Evolutionary conservation across 1,140 invertebrate species (phyloP).

Genomic region (Chlorops oryzae): DNA sequence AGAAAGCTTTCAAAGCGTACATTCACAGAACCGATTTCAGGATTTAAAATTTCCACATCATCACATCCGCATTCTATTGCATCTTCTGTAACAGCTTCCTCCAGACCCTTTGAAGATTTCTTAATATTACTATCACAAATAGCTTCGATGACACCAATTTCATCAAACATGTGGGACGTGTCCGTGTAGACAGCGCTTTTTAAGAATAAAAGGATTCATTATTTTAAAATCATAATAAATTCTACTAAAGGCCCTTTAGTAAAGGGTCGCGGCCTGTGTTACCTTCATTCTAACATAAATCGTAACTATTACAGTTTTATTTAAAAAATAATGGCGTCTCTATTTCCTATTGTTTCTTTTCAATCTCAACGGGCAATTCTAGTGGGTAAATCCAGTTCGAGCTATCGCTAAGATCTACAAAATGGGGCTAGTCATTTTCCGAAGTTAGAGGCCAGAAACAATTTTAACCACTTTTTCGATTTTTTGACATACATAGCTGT

Average conservation of each 20-base stretch:
- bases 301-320: neutral
- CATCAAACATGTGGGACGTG: conserved; percentile 49
- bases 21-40: conserved; percentile 41
- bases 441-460: too few species aligned
- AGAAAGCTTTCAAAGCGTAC: conserved; percentile 40
- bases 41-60: conserved; percentile 53
- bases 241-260: conserved; percentile 18
- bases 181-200: conserved; percentile 29
- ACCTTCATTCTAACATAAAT: neutral
- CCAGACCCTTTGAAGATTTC: conserved; percentile 23
- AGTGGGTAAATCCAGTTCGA: too few species aligned
- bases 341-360: neutral
- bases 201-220: conserved; percentile 16
- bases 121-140: conserved; percentile 27
- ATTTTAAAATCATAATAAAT: conserved; percentile 21
- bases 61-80: conserved; percentile 59
- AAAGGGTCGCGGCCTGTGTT: neutral
- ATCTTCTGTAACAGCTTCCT: conserved; percentile 56
- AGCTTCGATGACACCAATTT: conserved; percentile 52
- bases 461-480: too few species aligned
- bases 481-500: too few species aligned
- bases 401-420: too few species aligned
- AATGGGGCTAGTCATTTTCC: too few species aligned
- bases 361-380: neutral
- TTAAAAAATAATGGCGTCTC: neutral